phyloP scores from a whole-genome alignment of 2,888 invertebrate genomes.

The Galeruca laticollis region DNA sequence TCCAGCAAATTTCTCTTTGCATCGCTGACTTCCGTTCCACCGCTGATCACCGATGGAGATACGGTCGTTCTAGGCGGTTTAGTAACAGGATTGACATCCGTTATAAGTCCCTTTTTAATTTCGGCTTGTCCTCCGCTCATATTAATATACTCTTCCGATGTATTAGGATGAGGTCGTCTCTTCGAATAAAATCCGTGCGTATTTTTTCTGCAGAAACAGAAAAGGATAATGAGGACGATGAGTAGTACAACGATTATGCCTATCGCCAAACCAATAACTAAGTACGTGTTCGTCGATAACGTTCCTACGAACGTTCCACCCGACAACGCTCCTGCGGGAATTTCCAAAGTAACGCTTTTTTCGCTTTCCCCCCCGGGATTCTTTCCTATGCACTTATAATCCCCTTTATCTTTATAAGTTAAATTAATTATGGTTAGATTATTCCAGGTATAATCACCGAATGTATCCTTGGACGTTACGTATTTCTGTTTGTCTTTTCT shows the following conservation, averaged over 20 bases:
- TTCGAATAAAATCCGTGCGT: slow-evolving; percentile 54
- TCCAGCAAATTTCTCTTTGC: slow-evolving; percentile 84
- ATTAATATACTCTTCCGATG: slow-evolving; percentile 70
- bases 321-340: slow-evolving; percentile 47
- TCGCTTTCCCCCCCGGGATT: slow-evolving; percentile 86
- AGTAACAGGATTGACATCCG: slow-evolving; percentile 86
- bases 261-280: slow-evolving; percentile 67
- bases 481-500: slow-evolving; percentile 67
- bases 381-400: slow-evolving; percentile 80
- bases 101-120: slow-evolving; percentile 87
- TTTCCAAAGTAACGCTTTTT: slow-evolving; percentile 76
- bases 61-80: slow-evolving; percentile 86
- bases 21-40: slow-evolving; percentile 85
- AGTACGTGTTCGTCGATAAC: slow-evolving; percentile 64
- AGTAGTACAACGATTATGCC: slow-evolving; percentile 68
- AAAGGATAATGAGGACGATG: slow-evolving; percentile 66
- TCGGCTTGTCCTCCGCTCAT: slow-evolving; percentile 84
- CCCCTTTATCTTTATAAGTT: slow-evolving; percentile 68
- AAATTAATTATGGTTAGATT: slow-evolving; percentile 71
- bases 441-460: slow-evolving; percentile 68
- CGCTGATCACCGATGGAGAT: slow-evolving; percentile 78
- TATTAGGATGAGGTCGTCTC: slow-evolving; percentile 56
- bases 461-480: slow-evolving; percentile 56
- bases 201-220: slow-evolving; percentile 61
- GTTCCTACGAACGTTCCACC: slow-evolving; percentile 47